Evolutionary conservation across 2,888 invertebrate species (phyloP), one percentile per base, ranked within the genome.

Genomic region (Crepidodera aurea): DNA sequence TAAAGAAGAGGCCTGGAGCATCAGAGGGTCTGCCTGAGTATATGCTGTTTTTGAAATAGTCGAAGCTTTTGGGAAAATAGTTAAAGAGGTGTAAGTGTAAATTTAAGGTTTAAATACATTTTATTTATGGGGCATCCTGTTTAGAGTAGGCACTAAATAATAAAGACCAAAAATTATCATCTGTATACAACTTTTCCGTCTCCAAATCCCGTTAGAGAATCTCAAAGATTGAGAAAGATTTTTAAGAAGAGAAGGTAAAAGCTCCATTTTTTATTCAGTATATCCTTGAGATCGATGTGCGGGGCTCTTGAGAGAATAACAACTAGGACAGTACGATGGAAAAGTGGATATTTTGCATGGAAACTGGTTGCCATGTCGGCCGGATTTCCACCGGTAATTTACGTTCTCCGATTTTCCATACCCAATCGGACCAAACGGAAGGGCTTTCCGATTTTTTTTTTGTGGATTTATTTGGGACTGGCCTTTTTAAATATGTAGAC

Each of bases 331-430:
- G 6, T 4, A 13, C 15, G 32, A 32, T 32, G 15, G 37, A 12
- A 37, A 7, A 34, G 34, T 7, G 2, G 34, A 34, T 2, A 13
- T 37, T 7, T 37, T 37, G 37, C 37, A 37, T 37, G 37, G 37
- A 37, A 37, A 37, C 2, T 15, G 37, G 37, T 32, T 37, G 15
- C 37, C 37, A 6, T 37, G 37, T 13, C 37, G 37, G 37, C 10
- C 37, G 37, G 15, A 37, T 37, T 37, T 37, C 37, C 37, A 2
- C 37, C 37, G 12, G 37, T 37, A 37, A 37, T 37, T 37, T 37
- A 15, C 37, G 12, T 15, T 37, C 37, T 2, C 12, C 5, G 10
- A 15, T 13, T 37, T 13, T 15, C 37, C 15, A 37, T 15, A 13
- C 15, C 12, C 1, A 10, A 37, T 37, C 37, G 12, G 15, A 2